Evolutionary conservation across 2,888 invertebrate genomes (phyloP).

Genomic region (Rotaria magnacalcarata): DNA sequence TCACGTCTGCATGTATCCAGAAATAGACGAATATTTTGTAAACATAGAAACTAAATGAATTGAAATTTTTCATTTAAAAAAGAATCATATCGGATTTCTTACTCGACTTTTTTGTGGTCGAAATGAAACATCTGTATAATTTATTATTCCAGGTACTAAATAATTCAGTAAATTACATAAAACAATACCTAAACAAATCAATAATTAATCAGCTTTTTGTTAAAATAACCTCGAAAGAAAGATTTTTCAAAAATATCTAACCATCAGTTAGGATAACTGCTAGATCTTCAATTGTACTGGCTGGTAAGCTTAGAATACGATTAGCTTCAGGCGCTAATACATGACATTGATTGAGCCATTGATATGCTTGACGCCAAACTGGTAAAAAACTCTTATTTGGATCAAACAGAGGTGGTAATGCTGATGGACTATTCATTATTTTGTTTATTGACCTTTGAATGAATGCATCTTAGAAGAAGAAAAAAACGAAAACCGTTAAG

Average conservation of each 20-base stretch:
- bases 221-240: neutral
- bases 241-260: neutral
- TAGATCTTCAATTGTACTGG: conserved; percentile 21
- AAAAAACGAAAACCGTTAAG: conserved; percentile 21
- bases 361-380: neutral
- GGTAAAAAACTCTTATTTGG: neutral
- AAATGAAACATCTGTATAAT: neutral
- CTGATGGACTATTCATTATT: neutral
- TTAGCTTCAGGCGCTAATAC: neutral
- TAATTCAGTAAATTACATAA: conserved; percentile 23
- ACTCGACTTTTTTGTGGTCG: conserved; percentile 30
- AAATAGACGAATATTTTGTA: conserved; percentile 44
- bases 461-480: neutral
- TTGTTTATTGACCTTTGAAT: conserved; percentile 29
- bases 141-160: neutral
- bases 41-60: conserved; percentile 41
- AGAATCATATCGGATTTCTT: neutral
- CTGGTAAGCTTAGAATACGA: neutral
- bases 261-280: conserved; percentile 14
- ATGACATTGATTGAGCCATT: neutral
- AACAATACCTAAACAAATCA: neutral
- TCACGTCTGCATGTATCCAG: conserved; percentile 33
- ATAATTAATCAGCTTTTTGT: too few species aligned
- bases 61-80: neutral
- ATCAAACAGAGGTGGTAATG: neutral